These are phyloP conservation scores for Cephus pulcher DNA, from an alignment of 2,888 invertebrate species.

Conservation along the genomic window DNA sequence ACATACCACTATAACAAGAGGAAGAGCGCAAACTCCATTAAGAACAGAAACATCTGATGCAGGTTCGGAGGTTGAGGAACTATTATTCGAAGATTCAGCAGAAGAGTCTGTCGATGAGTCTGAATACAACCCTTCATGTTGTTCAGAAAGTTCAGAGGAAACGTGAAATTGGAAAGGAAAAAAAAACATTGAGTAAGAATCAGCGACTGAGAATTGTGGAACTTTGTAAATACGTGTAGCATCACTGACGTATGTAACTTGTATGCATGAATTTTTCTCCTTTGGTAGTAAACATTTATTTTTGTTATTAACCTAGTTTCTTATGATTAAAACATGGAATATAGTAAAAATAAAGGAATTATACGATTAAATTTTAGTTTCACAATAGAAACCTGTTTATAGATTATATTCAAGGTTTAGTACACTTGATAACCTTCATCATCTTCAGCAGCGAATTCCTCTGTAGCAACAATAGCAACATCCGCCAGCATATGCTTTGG, in stretches of 20 bases:
- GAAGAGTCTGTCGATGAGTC: conserved; percentile 61
- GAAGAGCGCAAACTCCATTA: conserved; percentile 39
- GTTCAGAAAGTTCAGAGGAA: conserved; percentile 37
- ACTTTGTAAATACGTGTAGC: not conserved
- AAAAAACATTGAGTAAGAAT: not conserved
- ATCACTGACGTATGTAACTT: not conserved
- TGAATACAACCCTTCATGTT: conserved; percentile 50
- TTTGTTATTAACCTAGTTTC: not conserved
- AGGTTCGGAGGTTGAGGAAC: conserved; percentile 24
- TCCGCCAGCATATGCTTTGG: conserved; percentile 76
- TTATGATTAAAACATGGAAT: not conserved
- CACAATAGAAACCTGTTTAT: not conserved
- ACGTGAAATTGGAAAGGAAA: not conserved
- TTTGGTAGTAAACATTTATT: not conserved
- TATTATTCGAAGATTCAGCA: conserved; percentile 28
- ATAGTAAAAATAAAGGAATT: not conserved
- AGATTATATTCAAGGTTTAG: conserved; percentile 19
- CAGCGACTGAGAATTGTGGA: not conserved
- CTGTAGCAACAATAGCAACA: conserved; percentile 64
- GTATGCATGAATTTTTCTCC: not conserved
- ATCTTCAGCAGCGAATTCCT: conserved; percentile 61
- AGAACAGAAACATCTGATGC: conserved; percentile 21
- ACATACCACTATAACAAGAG: conserved; percentile 44
- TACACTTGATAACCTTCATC: conserved; percentile 68
- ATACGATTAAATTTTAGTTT: not conserved